These are phyloP conservation scores for Nerophis ophidion DNA, from an alignment of 2,113 vertebrate species.

Conservation along the genomic window DNA sequence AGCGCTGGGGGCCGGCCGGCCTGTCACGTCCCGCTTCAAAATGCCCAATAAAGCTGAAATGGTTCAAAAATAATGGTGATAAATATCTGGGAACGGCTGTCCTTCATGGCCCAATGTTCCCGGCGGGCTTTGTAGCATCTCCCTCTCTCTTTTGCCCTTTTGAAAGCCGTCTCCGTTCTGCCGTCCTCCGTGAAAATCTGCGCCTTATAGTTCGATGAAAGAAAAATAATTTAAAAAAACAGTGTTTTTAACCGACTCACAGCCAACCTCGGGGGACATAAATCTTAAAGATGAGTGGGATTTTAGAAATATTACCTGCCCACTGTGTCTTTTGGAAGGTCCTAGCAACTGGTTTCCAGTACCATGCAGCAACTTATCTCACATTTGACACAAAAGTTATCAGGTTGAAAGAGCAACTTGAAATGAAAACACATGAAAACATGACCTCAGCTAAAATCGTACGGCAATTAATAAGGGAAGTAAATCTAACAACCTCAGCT, in stretches of 20 bases:
- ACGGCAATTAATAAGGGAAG: too few relatives aligned
- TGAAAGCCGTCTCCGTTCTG: not conserved
- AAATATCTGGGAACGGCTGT: conserved; percentile 41
- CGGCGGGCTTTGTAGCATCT: conserved; percentile 1
- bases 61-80: conserved; percentile 49
- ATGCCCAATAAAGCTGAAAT: conserved; percentile 38
- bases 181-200: not conserved
- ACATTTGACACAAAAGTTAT: too few relatives aligned
- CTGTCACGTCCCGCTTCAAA: conserved; percentile 29
- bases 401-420: too few relatives aligned
- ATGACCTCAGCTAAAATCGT: too few relatives aligned
- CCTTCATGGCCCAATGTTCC: conserved; percentile 37
- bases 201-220: not conserved
- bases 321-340: too few relatives aligned
- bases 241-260: not conserved
- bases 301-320: not conserved
- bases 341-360: too few relatives aligned
- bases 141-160: conserved; percentile 7
- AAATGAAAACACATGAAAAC: too few relatives aligned
- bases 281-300: conserved; percentile 5
- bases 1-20: not conserved
- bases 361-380: too few relatives aligned
- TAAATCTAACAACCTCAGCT: too few relatives aligned
- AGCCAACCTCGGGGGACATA: not conserved
- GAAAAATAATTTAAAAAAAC: conserved; percentile 14